phyloP scores from a whole-genome alignment of 2,888 invertebrate species.

The Chaetogeoica ovagalla region DNA sequence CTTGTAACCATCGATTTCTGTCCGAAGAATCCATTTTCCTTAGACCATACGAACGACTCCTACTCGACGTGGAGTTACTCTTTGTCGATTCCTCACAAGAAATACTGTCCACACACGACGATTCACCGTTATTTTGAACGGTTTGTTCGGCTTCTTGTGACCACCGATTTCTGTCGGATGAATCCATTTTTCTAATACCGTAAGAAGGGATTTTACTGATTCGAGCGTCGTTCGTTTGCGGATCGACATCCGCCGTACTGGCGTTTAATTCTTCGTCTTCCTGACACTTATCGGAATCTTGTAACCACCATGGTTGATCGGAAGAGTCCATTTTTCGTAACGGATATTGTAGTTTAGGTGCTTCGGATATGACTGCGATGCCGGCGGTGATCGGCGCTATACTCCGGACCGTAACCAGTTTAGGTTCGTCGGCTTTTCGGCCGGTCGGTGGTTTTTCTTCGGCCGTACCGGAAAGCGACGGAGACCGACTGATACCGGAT shows the following conservation, averaged over 20 bases:
- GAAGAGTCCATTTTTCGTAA: conserved; percentile 64
- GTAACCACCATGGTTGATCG: conserved; percentile 67
- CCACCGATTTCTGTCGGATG: conserved; percentile 43
- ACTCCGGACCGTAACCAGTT: conserved; percentile 55
- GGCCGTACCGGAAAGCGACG: conserved; percentile 39
- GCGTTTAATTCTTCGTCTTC: not conserved
- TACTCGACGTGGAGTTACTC: conserved; percentile 13
- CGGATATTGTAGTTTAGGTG: conserved; percentile 43
- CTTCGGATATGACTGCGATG: conserved; percentile 25
- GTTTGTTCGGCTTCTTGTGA: conserved; percentile 35
- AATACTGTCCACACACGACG: conserved; percentile 12
- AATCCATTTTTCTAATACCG: conserved; percentile 48
- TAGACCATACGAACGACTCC: conserved; percentile 24
- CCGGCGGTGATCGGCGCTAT: conserved; percentile 54
- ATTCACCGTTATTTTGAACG: not conserved
- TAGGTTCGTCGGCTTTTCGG: conserved; percentile 55
- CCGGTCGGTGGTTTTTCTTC: conserved; percentile 48
- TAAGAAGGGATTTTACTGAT: conserved; percentile 30
- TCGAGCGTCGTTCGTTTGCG: conserved; percentile 6
- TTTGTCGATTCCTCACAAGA: conserved; percentile 30
- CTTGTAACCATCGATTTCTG: conserved; percentile 36
- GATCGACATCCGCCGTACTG: not conserved
- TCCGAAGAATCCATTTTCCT: conserved; percentile 54
- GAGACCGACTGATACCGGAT: conserved; percentile 27
- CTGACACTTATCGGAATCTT: conserved; percentile 28